These are phyloP conservation scores for Catamblyrhynchus diadema DNA, from an alignment of 2,797 vertebrate genomes.

Conservation along the genomic window DNA sequence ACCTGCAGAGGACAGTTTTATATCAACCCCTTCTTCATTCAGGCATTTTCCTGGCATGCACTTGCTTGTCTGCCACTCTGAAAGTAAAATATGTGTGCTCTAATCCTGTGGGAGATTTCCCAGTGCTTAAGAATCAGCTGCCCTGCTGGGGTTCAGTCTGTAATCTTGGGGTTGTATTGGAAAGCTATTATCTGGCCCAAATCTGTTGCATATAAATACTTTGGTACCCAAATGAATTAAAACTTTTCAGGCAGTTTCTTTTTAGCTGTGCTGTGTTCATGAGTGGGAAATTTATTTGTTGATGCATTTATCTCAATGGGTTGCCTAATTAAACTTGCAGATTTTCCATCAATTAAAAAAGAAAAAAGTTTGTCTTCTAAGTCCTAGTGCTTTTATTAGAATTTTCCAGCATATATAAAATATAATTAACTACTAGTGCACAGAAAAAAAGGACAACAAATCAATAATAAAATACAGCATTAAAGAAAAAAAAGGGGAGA, in stretches of 20 bases:
- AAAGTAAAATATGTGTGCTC: not conserved
- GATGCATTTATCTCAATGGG: conserved; percentile 49
- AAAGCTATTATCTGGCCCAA: conserved; percentile 3
- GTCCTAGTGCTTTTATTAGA: conserved; percentile 43
- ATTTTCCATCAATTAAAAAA: conserved; percentile 51
- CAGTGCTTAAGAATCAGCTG: not conserved
- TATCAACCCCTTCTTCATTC: not conserved
- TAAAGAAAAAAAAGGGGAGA: not conserved
- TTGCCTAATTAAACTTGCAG: conserved; percentile 61
- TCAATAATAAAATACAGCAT: not conserved
- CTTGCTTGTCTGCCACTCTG: not conserved
- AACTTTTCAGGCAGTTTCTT: conserved; percentile 7
- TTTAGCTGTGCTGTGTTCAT: conserved; percentile 16
- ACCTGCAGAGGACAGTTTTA: not conserved
- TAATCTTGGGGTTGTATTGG: not conserved
- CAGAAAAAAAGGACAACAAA: not conserved
- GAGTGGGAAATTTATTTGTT: conserved; percentile 50
- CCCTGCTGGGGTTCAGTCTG: not conserved
- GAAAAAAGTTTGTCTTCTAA: conserved; percentile 17
- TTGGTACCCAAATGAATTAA: conserved; percentile 15
- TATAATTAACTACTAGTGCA: not conserved
- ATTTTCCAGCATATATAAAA: conserved; percentile 50
- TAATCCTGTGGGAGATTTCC: not conserved
- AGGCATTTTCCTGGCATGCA: not conserved
- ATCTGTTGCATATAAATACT: not conserved